Evolutionary conservation across 2,113 vertebrate species (phyloP), one percentile per base, ranked within the genome.

Genomic region (Phocoena sinus): DNA sequence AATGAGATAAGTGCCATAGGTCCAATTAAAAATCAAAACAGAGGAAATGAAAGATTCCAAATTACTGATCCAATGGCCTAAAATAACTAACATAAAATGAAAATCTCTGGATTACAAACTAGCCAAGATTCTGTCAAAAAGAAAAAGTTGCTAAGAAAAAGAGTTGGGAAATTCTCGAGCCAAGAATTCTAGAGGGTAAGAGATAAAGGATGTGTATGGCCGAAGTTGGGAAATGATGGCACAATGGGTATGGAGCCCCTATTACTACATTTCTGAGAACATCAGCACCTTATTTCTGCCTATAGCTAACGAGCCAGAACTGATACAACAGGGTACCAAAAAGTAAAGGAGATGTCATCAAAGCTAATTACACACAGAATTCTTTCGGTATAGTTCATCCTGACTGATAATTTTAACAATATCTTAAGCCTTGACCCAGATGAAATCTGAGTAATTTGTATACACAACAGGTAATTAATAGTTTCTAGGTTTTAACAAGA

Each of bases 31-130:
- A 95, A 83, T 82, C 56, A 74, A 96, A 90, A 85, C 58, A 62
- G 83, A 95, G 53, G 96, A 98, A 97, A 44, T 56, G 50, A 93
- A 92, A 91, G 86, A 84, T 92, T 93, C 62, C 89, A 68, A 97
- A 92, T 94, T 56, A 91, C 53, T 96, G 79, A 95, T 63, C 77
- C 82, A 83, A 93, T 91, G 67, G 62, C 93, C 93, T 92, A 76
- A 97, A 92, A 88, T 84, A 95, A 93, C 65, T 89, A 70, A 89
- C 83, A 93, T n/a, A 94, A 88, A 85, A 92, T 83, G 96, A 91
- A 96, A 76, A 74, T 96, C 63, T 96, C 68, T 89, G 79, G 58
- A 86, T 47, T 65, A 83, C 93, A 93, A 96, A 91, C 33, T 17
- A 92, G 84, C 95, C 96, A 98, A 73, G 53, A 91, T 79, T 88